These are phyloP conservation scores for Yponomeuta cagnagella DNA, from an alignment of 2,888 invertebrate species.

Conservation along the genomic window DNA sequence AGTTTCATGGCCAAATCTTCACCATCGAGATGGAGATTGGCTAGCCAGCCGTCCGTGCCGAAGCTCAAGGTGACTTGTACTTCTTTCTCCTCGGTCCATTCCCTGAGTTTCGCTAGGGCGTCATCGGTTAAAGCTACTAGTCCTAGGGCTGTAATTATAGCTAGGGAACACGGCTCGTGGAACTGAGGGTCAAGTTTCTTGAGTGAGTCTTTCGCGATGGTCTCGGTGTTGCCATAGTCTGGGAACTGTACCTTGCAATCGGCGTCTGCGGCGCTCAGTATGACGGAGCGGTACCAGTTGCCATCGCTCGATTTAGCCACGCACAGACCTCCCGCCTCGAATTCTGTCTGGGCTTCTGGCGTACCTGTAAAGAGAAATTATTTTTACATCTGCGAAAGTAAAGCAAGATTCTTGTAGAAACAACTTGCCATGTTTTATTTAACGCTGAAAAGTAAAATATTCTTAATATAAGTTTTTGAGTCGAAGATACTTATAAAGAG, in stretches of 20 bases:
- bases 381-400: background rate
- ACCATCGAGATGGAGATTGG: conserved; percentile 66
- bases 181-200: conserved; percentile 68
- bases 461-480: too few species aligned
- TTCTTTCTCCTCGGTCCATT: conserved; percentile 67
- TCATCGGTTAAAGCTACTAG: conserved; percentile 58
- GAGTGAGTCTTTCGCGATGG: conserved; percentile 56
- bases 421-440: too few species aligned
- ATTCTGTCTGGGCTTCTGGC: conserved; percentile 51
- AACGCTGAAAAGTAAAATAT: too few species aligned
- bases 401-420: too few species aligned
- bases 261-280: conserved; percentile 58
- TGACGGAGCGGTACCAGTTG: conserved; percentile 83
- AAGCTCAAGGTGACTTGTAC: conserved; percentile 71
- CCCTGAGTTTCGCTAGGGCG: conserved; percentile 44
- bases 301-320: conserved; percentile 78
- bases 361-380: conserved; percentile 38
- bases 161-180: conserved; percentile 55
- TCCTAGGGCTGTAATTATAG: conserved; percentile 55
- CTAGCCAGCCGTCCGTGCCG: conserved; percentile 74
- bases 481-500: too few species aligned
- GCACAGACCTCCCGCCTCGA: conserved; percentile 73
- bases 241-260: conserved; percentile 74
- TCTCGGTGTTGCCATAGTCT: conserved; percentile 84
- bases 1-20: conserved; percentile 70